Evolutionary conservation across 2,113 vertebrate species (phyloP).

Genomic region (Petroica traversi): DNA sequence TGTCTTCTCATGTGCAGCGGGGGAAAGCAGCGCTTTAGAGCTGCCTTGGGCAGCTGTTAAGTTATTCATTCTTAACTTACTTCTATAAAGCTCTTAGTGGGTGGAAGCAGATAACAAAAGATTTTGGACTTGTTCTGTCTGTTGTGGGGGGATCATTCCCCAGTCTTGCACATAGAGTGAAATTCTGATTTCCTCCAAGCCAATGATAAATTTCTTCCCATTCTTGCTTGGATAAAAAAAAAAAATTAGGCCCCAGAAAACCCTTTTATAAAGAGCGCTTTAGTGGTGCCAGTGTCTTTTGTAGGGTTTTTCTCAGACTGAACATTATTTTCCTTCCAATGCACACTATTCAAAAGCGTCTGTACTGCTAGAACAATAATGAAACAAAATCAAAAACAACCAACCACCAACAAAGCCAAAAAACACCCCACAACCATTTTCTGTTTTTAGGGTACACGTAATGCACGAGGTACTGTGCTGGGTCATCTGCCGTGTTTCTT

Average conservation of each 20-base stretch:
- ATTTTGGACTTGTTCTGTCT: neutral
- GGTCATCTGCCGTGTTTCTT: neutral
- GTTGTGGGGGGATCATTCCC: neutral
- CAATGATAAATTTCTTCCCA: neutral
- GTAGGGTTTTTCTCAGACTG: neutral
- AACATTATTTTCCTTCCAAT: neutral
- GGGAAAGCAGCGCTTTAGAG: constrained; percentile 58
- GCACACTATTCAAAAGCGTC: neutral
- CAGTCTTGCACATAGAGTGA: neutral
- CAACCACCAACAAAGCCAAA: neutral
- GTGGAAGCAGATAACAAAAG: constrained; percentile 12
- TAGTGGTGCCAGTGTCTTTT: neutral
- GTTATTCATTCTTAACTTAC: constrained; percentile 45
- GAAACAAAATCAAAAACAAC: neutral
- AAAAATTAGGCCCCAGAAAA: neutral
- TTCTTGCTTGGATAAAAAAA: neutral
- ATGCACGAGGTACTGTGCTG: neutral
- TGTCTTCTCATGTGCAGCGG: constrained; percentile 36
- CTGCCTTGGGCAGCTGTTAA: constrained; percentile 41
- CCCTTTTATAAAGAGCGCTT: neutral
- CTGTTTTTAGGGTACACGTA: neutral
- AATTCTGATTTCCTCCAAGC: neutral
- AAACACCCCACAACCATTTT: neutral
- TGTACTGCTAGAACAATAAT: neutral
- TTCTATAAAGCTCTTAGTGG: constrained; percentile 46